These are phyloP conservation scores for Antechinus stuartii DNA, from an alignment of 2,113 vertebrate species.

Conservation along the genomic window DNA sequence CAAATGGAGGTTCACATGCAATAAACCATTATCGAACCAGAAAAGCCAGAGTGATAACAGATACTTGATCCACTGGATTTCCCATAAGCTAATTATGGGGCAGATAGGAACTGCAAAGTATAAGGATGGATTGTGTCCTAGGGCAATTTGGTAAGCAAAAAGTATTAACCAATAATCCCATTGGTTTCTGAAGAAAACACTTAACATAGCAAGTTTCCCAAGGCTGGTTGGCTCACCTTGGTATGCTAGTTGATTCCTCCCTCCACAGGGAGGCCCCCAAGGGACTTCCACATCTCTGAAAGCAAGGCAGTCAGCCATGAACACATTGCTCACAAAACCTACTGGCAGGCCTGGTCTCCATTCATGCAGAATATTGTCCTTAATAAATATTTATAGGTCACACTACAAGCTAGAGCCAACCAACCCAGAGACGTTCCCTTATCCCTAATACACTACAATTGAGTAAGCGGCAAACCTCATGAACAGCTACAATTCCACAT, in stretches of 20 bases:
- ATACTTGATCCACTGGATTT: not conserved
- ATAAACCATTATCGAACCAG: not conserved
- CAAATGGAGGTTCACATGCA: not conserved
- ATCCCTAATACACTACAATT: conserved; percentile 78
- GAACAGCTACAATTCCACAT: not conserved
- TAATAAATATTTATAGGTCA: conserved; percentile 13
- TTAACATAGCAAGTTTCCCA: not conserved
- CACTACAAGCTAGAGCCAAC: not conserved
- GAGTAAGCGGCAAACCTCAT: conserved; percentile 76
- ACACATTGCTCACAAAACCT: conserved; percentile 3
- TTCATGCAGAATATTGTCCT: conserved; percentile 4
- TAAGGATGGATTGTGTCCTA: not conserved
- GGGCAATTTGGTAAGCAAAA: not conserved
- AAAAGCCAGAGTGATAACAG: not conserved
- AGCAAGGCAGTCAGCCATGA: not conserved
- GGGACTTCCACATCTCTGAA: not conserved
- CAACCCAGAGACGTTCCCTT: conserved; percentile 74
- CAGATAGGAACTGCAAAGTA: not conserved
- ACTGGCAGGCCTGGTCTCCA: not conserved
- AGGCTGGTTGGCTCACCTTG: not conserved
- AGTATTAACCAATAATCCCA: not conserved
- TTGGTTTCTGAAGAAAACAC: not conserved
- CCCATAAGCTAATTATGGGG: not conserved
- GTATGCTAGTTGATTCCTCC: not conserved
- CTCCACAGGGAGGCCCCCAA: not conserved